These are phyloP conservation scores for Acrocephalus arundinaceus DNA, from an alignment of 2,113 vertebrate genomes.

Conservation along the genomic window DNA sequence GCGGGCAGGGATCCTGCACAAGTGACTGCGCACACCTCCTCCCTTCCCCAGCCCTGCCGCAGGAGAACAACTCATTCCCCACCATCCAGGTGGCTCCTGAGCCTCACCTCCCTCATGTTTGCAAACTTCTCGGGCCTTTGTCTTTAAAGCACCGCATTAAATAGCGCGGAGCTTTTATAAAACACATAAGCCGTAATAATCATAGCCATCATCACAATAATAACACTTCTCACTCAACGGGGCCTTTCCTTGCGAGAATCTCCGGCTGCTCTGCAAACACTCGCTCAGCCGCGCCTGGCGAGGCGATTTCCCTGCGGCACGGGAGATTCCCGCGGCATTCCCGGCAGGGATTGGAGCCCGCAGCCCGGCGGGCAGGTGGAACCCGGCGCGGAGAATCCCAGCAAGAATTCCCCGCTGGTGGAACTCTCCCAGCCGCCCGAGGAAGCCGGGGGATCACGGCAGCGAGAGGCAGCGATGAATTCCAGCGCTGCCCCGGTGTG, in stretches of 20 bases:
- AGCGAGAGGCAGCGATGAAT: not conserved
- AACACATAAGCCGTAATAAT: conserved; percentile 18
- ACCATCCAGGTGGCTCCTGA: not conserved
- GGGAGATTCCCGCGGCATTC: not conserved
- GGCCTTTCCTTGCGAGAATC: not conserved
- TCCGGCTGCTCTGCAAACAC: not conserved
- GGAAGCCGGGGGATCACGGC: not conserved
- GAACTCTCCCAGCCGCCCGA: not conserved
- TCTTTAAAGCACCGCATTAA: conserved; percentile 5
- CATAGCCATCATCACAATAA: conserved; percentile 9
- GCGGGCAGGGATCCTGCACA: not conserved
- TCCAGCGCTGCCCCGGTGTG: conserved; percentile 7
- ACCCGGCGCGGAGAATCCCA: not conserved
- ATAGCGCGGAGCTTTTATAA: not conserved
- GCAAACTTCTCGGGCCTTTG: conserved; percentile 41
- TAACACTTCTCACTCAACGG: conserved; percentile 1
- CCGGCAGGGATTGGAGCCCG: not conserved
- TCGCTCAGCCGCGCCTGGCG: not conserved
- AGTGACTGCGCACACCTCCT: not conserved
- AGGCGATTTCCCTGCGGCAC: not conserved
- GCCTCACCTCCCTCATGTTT: not conserved
- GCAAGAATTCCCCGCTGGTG: not conserved
- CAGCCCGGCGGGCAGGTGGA: conserved; percentile 15
- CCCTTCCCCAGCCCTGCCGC: not conserved
- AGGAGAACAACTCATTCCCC: not conserved